phyloP scores from a whole-genome alignment of 2,888 invertebrate species.

The Brachyptera risi region DNA sequence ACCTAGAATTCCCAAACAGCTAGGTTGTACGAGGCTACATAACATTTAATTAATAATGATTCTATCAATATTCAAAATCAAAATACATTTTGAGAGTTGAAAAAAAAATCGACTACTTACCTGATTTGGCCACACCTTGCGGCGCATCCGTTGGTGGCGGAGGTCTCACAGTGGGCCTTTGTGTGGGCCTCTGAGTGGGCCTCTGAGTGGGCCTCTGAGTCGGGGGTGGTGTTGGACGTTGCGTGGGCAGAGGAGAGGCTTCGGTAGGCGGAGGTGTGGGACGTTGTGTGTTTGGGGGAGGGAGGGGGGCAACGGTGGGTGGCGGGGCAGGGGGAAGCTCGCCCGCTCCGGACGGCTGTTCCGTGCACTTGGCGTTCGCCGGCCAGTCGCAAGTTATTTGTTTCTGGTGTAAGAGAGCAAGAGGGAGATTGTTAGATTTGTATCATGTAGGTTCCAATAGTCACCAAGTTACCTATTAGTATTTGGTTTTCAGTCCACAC shows the following conservation, averaged over 20 bases:
- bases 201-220: conserved; percentile 43
- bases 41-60: no score
- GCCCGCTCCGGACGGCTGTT: conserved; percentile 34
- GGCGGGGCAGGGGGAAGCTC: conserved; percentile 35
- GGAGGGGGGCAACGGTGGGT: conserved; percentile 31
- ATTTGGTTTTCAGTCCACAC: no score
- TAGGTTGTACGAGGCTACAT: no score
- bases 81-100: no score
- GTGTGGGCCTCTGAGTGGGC: conserved; percentile 20
- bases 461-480: no score
- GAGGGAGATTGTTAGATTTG: no score
- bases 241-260: conserved; percentile 41
- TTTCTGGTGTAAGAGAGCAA: conserved; percentile 44
- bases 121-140: not conserved
- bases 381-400: conserved; percentile 72
- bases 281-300: no score
- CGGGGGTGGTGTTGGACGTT: conserved; percentile 38
- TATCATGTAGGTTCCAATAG: no score
- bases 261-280: conserved; percentile 35
- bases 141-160: not conserved
- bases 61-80: no score
- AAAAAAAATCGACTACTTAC: conserved; percentile 2
- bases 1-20: no score
- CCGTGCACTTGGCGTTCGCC: conserved; percentile 54
- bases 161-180: not conserved